Conservation (phyloP, 2,113 vertebrate species). For the Odocoileus virginianus region DNA sequence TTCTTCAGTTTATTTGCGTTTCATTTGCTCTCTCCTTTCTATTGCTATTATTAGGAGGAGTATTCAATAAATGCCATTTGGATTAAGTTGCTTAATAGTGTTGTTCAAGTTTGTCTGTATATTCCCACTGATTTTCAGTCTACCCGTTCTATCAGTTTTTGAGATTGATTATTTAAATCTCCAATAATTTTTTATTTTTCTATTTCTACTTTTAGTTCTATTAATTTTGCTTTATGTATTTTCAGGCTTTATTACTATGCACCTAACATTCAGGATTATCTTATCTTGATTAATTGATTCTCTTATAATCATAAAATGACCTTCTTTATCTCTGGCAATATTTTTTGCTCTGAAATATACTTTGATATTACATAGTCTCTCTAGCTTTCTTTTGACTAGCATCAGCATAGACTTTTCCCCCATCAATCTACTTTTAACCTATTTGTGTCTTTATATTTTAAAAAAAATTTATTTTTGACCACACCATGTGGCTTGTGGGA, state of each 20-base stretch:
- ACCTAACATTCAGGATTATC: not conserved
- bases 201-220: not conserved
- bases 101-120: not conserved
- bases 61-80: not conserved
- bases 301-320: not conserved
- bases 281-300: not conserved
- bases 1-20: not conserved
- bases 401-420: not conserved
- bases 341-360: not conserved
- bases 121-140: not conserved
- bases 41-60: not conserved
- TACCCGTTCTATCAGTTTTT: not conserved
- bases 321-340: not conserved
- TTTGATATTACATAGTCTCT: not conserved
- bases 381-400: not conserved
- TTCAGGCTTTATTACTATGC: not conserved
- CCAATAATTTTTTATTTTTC: not conserved
- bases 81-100: not conserved
- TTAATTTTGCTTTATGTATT: not conserved
- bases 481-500: not conserved
- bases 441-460: not conserved
- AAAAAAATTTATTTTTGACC: not conserved
- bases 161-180: not conserved
- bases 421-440: not conserved
- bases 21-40: not conserved